A percentile compares a stretch with the other conserved stretches of the same genome.
These are phyloP conservation scores for Hypena proboscidalis DNA, from an alignment of 2,888 invertebrate species.

Conservation along the genomic window DNA sequence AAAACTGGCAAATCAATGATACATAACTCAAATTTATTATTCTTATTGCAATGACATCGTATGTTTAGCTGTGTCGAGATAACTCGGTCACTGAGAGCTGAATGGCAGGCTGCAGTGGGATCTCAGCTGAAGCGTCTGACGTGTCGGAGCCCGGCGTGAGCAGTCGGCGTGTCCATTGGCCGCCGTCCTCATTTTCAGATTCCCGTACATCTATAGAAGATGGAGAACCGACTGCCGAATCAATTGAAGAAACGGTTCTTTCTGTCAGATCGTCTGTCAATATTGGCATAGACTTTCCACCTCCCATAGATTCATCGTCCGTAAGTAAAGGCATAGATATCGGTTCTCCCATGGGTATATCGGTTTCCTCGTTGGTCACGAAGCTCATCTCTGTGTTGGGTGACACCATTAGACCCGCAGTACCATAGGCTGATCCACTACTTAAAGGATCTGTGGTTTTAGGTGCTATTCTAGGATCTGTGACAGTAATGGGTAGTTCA, in stretches of 20 bases:
- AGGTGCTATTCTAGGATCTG: slow-evolving; percentile 90
- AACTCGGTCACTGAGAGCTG: slow-evolving; percentile 69
- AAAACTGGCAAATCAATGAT: background rate
- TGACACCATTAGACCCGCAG: slow-evolving; percentile 56
- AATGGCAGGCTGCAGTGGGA: slow-evolving; percentile 72
- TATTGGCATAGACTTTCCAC: slow-evolving; percentile 77
- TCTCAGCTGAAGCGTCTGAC: slow-evolving; percentile 72
- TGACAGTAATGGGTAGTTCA: slow-evolving; percentile 91
- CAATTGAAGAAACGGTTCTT: slow-evolving; percentile 59
- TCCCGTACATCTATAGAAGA: slow-evolving; percentile 61
- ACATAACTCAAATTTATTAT: slow-evolving; percentile 3
- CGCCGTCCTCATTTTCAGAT: slow-evolving; percentile 59
- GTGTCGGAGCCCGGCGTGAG: slow-evolving; percentile 71
- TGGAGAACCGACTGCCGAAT: slow-evolving; percentile 59
- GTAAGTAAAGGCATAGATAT: slow-evolving; percentile 87
- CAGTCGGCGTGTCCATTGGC: slow-evolving; percentile 65
- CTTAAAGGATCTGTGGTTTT: slow-evolving; percentile 73
- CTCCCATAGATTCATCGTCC: slow-evolving; percentile 74
- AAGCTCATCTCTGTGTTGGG: slow-evolving; percentile 70
- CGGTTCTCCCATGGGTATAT: slow-evolving; percentile 59
- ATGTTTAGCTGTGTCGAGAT: slow-evolving; percentile 59
- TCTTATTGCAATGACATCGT: slow-evolving; percentile 9
- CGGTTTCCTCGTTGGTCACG: slow-evolving; percentile 63
- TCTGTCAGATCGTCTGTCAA: slow-evolving; percentile 70
- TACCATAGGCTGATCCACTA: slow-evolving; percentile 58